Percentiles rank a stretch among this genome's conserved stretches.
phyloP scores from a whole-genome alignment of 2,888 invertebrate species.

The Eupithecia subumbrata region DNA sequence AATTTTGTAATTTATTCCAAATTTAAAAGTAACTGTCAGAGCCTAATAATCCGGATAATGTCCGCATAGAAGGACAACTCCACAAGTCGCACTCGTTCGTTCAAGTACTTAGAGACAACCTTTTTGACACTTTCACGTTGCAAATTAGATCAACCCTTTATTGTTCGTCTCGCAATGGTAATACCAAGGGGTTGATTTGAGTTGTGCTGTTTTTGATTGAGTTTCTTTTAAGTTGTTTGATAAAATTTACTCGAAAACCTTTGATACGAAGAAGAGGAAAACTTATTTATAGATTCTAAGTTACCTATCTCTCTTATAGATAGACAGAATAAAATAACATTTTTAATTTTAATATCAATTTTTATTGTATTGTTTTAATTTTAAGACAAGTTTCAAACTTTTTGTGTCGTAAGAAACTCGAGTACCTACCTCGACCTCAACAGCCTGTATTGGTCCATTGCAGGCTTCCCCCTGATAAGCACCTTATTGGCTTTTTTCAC shows the following conservation, averaged over 20 bases:
- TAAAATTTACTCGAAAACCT: neutral
- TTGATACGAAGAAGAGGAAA: neutral
- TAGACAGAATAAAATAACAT: neutral
- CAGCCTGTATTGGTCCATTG: no score
- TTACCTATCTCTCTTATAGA: neutral
- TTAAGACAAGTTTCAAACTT: no score
- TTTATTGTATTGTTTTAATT: no score
- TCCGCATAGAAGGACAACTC: slow-evolving; percentile 6
- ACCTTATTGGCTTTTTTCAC: no score
- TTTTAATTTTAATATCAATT: neutral
- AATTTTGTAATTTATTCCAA: neutral
- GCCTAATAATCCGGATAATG: no score
- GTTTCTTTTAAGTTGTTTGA: slow-evolving; percentile 38
- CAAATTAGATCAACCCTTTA: slow-evolving; percentile 11
- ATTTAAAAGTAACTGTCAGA: neutral
- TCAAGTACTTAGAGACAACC: neutral
- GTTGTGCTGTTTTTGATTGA: slow-evolving; percentile 59
- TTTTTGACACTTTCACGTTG: slow-evolving; percentile 11
- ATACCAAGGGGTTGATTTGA: slow-evolving; percentile 51
- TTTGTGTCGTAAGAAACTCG: no score
- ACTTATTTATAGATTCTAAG: neutral
- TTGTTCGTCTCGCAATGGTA: slow-evolving; percentile 2
- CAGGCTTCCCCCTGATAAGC: no score
- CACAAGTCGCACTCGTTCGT: neutral
- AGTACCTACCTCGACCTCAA: no score